phyloP scores from a whole-genome alignment of 2,888 invertebrate species.

The Ferrisia virgata region DNA sequence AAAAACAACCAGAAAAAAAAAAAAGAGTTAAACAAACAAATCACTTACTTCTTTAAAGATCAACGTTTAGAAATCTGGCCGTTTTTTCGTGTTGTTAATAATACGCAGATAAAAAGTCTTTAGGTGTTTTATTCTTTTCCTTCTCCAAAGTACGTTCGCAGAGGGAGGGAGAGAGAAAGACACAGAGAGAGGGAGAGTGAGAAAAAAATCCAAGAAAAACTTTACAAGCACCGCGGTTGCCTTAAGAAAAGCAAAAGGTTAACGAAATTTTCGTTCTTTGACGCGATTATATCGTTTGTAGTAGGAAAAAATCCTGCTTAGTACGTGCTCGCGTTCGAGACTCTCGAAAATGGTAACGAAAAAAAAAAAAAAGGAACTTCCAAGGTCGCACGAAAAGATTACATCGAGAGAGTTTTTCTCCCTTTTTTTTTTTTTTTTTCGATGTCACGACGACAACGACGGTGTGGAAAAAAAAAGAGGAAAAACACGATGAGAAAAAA shows the following conservation, averaged over 20 bases:
- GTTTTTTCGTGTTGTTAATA: neutral
- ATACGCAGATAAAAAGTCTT: neutral
- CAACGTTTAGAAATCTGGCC: neutral
- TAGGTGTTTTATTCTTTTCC: neutral
- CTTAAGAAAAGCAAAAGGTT: neutral
- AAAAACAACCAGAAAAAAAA: neutral
- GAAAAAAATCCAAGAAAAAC: neutral
- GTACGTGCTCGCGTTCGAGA: neutral
- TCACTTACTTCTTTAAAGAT: neutral
- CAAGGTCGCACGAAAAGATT: neutral
- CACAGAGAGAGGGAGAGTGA: too few relatives aligned
- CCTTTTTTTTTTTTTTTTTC: neutral
- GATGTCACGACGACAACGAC: neutral
- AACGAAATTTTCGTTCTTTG: neutral
- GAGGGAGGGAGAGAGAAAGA: too few relatives aligned
- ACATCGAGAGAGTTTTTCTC: neutral
- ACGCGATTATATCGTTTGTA: slow-evolving; percentile 9
- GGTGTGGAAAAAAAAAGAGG: neutral
- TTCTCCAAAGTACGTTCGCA: neutral
- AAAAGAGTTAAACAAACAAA: neutral
- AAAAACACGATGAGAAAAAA: neutral
- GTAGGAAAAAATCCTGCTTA: neutral
- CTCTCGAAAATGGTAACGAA: neutral
- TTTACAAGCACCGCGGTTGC: neutral
- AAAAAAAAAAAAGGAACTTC: neutral